Evolutionary conservation across 2,888 invertebrate species (phyloP), one percentile per base, ranked within the genome.

Genomic region (Rapana venosa): DNA sequence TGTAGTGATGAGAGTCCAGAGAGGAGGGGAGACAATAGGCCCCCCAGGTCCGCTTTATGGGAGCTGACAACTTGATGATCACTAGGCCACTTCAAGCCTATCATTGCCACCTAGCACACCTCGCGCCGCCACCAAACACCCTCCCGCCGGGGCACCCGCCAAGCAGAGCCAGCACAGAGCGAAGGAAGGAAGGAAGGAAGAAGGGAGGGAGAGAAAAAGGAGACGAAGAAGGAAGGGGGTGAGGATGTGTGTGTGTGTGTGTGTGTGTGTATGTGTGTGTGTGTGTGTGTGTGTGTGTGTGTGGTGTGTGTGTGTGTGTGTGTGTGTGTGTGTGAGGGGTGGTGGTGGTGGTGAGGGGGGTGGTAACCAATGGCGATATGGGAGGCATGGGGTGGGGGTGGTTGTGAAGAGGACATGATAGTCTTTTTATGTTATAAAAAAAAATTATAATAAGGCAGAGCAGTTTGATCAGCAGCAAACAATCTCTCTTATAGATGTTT

Each of bases 1-100:
- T 86, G 86, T 86, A 66, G 86, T 86, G 58, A 86, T 61, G 86
- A 66, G 86, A 86, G 86, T 32, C 61, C 61, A 47, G 30, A 30
- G n/a, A 8, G 86, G 61, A n/a, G 22, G 32, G 22, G 61, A 86
- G 86, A 86, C 86, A 86, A 66, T 32, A 66, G 56, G n/a, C 61
- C 66, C 61, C 61, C 58, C 61, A 58, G 58, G n/a, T 32, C 61
- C 66, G 13, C 61, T 32, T 66, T 86, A 66, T 61, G 86, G 4
- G 4, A 1, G 35, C 66, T 86, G 86, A 86, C 86, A 86, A 66
- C 86, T 35, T 58, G 66, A 32, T 66, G 32, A 86, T 66, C 61
- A n/a, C 8, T 32, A 47, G 30, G 32, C 32, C 58, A 86, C 86
- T 58, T 86, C 86, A 86, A 86, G 35, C 86, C 32, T 86, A 86